Conservation (phyloP, 2,113 vertebrate species). For the Thermophis baileyi region DNA sequence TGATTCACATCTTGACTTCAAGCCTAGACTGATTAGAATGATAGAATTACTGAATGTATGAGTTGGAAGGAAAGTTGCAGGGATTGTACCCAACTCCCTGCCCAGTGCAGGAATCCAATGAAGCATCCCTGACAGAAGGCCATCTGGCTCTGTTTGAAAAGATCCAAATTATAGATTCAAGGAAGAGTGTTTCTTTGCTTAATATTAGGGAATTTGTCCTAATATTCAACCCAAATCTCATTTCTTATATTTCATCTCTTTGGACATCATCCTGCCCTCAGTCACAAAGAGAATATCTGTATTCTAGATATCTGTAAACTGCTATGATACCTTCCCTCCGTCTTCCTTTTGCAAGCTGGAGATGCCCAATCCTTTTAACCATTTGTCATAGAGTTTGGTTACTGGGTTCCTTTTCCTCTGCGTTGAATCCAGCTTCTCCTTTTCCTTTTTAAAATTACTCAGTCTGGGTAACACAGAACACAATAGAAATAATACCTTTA, state of each 20-base stretch:
- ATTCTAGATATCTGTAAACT: neutral
- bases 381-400: neutral
- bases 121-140: neutral
- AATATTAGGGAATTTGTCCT: neutral
- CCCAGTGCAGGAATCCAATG: neutral
- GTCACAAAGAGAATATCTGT: neutral
- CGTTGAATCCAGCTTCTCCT: neutral
- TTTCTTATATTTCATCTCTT: neutral
- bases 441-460: neutral
- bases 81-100: neutral
- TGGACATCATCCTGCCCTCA: neutral
- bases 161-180: neutral
- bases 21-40: neutral
- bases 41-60: neutral
- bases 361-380: neutral
- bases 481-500: neutral
- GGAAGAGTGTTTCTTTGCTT: neutral
- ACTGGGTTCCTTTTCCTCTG: neutral
- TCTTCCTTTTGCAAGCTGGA: neutral
- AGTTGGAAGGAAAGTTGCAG: neutral
- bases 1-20: neutral
- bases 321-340: neutral
- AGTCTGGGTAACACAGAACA: neutral
- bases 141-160: neutral
- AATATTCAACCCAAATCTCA: neutral